A percentile compares a stretch with the other conserved stretches of the same genome.
phyloP scores from a whole-genome alignment of 1,140 invertebrate species.

The Drosophila orosa region DNA sequence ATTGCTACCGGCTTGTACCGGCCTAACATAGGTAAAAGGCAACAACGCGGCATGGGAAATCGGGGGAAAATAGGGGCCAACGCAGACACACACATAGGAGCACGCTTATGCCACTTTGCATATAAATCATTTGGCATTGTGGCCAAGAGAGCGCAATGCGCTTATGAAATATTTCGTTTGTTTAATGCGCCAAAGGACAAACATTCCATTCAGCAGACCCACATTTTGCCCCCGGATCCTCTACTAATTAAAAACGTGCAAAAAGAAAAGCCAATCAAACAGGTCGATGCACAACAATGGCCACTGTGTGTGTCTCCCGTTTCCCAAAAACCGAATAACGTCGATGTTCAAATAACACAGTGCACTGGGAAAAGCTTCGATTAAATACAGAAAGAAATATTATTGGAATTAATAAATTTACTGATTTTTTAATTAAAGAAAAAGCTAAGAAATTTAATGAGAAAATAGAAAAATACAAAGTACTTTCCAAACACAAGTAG shows the following conservation, averaged over 20 bases:
- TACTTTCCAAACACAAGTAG: neutral
- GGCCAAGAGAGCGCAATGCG: constrained; percentile 66
- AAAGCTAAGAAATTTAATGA: no score
- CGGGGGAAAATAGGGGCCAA: constrained; percentile 19
- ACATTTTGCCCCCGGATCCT: neutral
- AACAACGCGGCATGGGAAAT: constrained; percentile 10
- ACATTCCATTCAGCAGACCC: constrained; percentile 38
- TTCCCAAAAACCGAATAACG: constrained; percentile 37
- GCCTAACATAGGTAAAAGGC: constrained; percentile 47
- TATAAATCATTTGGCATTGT: constrained; percentile 79
- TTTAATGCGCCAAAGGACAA: constrained; percentile 65
- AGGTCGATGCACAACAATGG: constrained; percentile 80
- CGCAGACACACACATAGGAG: constrained; percentile 17
- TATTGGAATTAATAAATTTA: neutral
- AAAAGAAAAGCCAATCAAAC: constrained; percentile 81
- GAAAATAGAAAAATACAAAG: neutral
- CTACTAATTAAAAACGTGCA: constrained; percentile 80
- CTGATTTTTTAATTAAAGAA: neutral
- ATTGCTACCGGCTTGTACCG: constrained; percentile 65
- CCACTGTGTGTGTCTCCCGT: constrained; percentile 9
- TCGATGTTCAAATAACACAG: constrained; percentile 12
- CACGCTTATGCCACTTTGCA: constrained; percentile 62
- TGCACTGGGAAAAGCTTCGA: neutral
- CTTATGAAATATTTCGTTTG: constrained; percentile 79
- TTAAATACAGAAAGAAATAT: neutral